Evolutionary conservation across 2,797 vertebrate genomes (phyloP), one percentile per base, ranked within the genome.

Genomic region (Emydoidea blandingii): DNA sequence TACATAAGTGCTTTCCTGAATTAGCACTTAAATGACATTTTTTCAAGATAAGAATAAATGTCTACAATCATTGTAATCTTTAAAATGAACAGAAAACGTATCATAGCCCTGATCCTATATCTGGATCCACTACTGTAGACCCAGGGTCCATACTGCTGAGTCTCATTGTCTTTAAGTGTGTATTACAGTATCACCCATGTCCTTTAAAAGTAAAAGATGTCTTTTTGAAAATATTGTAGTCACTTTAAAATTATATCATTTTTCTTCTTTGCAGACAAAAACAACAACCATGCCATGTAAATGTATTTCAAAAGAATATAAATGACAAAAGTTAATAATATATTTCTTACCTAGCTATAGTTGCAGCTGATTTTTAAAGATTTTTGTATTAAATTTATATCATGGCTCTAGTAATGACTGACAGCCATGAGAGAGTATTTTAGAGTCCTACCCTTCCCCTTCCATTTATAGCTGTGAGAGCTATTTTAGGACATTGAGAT

Each of bases 41-140:
- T 97, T 91, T 95, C 94, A 96, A 95, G 94, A 96, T 91, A 97
- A 96, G 96, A 97, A 92, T 97, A 97, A 97, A 96, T 93, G 93
- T 93, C 95, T 94, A 94, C 91, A 90, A 95, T 97, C 34, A 95
- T 91, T 96, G 96, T 94, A 97, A 94, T 49, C 87, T 59, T 94
- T 90, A 93, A 96, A 92, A 72, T 90, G 83, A 90, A 80, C 88
- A 88, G 89, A 94, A 19, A 65, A n/a, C 15, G 2, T 81, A 31
- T 57, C 5, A 44, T 47, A 44, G 54, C 56, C 79, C 3, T 11
- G 8, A 11, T 62, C 16, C 37, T 52, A 37, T 19, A 37, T 14
- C 5, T 41, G 25, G 34, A 41, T 79, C 34, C 18, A 3, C 10
- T 31, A 11, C 6, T 62, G 7, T 50, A 49, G 12, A 56, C 5